Percentiles rank a stretch among this genome's conserved stretches.
phyloP scores from a whole-genome alignment of 2,797 vertebrate genomes.

The Leontocebus nigricollis region DNA sequence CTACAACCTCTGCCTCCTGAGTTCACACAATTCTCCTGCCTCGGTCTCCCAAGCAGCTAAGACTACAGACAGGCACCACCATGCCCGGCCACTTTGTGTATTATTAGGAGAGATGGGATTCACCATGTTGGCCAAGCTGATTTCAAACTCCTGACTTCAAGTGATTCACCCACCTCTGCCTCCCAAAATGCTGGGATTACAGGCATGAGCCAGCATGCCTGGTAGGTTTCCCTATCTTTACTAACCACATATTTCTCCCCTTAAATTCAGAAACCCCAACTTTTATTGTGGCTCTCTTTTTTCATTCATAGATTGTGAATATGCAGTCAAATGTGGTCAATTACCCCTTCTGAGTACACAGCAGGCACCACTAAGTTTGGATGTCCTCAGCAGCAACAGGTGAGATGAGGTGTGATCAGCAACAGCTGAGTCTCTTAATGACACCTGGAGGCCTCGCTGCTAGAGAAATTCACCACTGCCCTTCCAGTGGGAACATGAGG shows the following conservation, averaged over 20 bases:
- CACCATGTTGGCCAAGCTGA: background rate
- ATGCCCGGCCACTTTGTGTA: background rate
- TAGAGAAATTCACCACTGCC: background rate
- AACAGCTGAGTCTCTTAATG: background rate
- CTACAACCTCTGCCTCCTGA: background rate
- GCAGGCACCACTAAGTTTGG: background rate
- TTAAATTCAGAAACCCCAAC: background rate
- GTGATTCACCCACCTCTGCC: background rate
- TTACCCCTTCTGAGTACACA: background rate
- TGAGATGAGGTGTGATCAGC: background rate
- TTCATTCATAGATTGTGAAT: background rate
- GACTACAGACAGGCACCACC: background rate
- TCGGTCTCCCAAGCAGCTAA: background rate
- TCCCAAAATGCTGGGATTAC: background rate
- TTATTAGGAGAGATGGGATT: background rate
- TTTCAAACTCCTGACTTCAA: background rate
- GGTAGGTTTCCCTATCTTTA: background rate
- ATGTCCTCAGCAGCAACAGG: background rate
- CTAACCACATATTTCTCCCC: background rate
- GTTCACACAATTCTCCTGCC: background rate
- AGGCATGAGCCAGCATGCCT: background rate
- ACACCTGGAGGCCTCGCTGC: accelerated
- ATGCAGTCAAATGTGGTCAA: background rate
- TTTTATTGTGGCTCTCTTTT: background rate
- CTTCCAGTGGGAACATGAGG: background rate